Conservation (phyloP, 2,113 vertebrate genomes). For the Phylloscopus whistleri region DNA sequence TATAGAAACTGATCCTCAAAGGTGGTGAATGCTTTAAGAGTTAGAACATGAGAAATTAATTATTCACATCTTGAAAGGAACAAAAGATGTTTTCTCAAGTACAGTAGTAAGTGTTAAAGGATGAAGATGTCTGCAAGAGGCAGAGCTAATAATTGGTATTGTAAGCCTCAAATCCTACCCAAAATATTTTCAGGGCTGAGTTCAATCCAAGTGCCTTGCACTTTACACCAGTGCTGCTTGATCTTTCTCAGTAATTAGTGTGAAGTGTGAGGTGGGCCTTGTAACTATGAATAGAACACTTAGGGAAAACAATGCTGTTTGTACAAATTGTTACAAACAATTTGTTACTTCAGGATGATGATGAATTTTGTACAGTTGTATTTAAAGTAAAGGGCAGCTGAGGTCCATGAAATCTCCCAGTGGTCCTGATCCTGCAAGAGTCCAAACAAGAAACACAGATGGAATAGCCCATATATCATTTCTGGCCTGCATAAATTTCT, state of each 20-base stretch:
- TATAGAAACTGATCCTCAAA: neutral
- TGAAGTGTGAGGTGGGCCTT: neutral
- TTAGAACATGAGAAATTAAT: neutral
- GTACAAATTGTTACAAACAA: too few relatives aligned
- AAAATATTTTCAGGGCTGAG: neutral
- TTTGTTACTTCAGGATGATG: neutral
- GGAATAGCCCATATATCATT: neutral
- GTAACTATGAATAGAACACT: neutral
- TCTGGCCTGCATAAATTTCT: neutral
- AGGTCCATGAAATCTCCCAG: neutral
- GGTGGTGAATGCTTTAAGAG: neutral
- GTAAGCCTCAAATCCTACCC: neutral
- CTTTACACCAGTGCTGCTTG: neutral
- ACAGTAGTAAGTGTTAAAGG: neutral
- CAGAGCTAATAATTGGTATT: neutral
- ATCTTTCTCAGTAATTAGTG: neutral
- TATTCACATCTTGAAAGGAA: neutral
- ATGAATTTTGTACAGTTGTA: neutral
- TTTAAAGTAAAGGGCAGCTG: neutral
- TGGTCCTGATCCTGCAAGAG: neutral
- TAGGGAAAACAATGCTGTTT: neutral
- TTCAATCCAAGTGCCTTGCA: neutral
- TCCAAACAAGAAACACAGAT: neutral
- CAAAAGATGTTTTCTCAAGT: neutral
- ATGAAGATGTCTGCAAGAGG: neutral